Percentiles rank a stretch among this genome's conserved stretches.
These are phyloP conservation scores for Oikopleura dioica DNA, from an alignment of 23 tunicate species.

Conservation along the genomic window DNA sequence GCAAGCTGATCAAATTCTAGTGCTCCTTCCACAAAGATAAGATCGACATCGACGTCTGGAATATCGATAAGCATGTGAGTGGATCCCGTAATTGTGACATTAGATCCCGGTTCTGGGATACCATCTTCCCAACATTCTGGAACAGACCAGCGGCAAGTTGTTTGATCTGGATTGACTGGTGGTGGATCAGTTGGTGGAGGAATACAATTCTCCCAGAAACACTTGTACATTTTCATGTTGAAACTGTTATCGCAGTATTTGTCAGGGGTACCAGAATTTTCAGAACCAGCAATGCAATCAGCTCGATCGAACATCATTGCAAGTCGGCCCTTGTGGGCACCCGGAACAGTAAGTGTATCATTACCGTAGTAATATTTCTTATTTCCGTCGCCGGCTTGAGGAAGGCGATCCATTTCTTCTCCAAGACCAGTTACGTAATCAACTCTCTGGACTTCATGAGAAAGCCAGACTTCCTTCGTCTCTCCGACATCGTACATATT, in stretches of 20 bases:
- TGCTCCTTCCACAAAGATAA: not conserved
- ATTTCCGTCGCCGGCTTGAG: not conserved
- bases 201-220: slow-evolving; percentile 10
- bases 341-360: not conserved
- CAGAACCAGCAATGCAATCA: not conserved
- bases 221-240: slow-evolving; percentile 3
- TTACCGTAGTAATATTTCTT: not conserved
- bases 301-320: slow-evolving; percentile 6
- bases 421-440: not conserved
- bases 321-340: not conserved
- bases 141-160: not conserved
- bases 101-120: not conserved
- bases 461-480: not conserved
- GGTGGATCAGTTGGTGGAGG: slow-evolving; percentile 5
- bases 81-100: not conserved
- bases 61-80: not conserved
- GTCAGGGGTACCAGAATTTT: not conserved
- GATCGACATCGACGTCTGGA: slow-evolving; percentile 2
- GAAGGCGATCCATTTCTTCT: not conserved
- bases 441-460: slow-evolving; percentile 1
- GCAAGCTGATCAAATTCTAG: not conserved
- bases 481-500: slow-evolving; percentile 10
- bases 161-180: not conserved
- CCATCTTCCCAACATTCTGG: slow-evolving; percentile 12
- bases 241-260: not conserved